Base-by-base conservation (phyloP, 2,797 vertebrate genomes). In the Enteromius argenteus region DNA sequence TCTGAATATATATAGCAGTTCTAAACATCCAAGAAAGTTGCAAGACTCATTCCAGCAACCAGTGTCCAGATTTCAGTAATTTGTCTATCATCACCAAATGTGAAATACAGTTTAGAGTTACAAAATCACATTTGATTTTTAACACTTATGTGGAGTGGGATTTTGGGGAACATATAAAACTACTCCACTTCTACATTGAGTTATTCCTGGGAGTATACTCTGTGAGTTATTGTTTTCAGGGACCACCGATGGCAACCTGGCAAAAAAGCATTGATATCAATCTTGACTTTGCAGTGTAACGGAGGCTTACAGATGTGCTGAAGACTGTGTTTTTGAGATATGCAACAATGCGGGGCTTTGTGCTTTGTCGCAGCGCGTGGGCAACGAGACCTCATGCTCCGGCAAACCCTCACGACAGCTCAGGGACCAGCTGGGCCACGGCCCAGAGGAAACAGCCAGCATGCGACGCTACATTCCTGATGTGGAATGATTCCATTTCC, bases 401-500 rank as follows among this genome's bases (percentile, higher is more conserved):
- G 21, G 42, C 69, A 58, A 68, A 69, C 64, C 74, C 75, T 88
- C 86, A 72, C 79, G 86, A 79, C 72, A 77, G 71, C 49, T 79
- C 32, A 23, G 75, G 78, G 27, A 72, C 84, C 84, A 72, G 53
- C 23, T 27, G 68, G 74, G 87, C 90, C 88, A 86, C 87, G 90
- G 88, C 74, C 86, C 86, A 89, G 87, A 91, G 79, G 89, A 92
- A 93, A 90, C 89, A 90, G 80, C 88, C 92, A 91, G 89, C 87
- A 76, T 51, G 86, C 88, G 90, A 92, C 92, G 89, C 90, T 84
- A 83, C 89, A 90, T 91, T 91, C 89, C 91, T 90, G 90, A 91
- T 92, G 87, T 90, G 91, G 93, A 93, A 93, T 93, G 90, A 94
- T 92, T 93, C 90, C 89, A 94, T 94, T 94, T 94, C 91, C 93